Evolutionary conservation across 1,140 invertebrate species (phyloP).

Genomic region (Limonius californicus): DNA sequence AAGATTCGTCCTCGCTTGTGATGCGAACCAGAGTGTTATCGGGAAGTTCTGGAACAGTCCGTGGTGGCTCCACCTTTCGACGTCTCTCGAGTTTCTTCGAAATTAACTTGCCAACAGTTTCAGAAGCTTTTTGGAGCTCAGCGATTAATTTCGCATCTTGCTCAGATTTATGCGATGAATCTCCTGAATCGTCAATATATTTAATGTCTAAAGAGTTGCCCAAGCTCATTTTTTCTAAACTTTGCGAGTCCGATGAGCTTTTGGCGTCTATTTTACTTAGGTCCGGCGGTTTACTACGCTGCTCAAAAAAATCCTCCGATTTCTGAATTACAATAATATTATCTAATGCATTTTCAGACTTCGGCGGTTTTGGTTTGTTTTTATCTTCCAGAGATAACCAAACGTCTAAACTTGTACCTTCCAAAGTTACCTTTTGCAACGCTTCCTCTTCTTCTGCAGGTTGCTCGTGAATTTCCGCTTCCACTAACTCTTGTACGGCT

Average conservation of each 20-base stretch:
- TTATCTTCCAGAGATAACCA: constrained; percentile 47
- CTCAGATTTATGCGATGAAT: constrained; percentile 44
- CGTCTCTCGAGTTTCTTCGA: constrained; percentile 40
- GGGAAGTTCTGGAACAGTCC: constrained; percentile 44
- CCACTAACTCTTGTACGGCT: constrained; percentile 51
- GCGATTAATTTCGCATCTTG: constrained; percentile 41
- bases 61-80: constrained; percentile 45
- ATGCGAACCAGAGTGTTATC: constrained; percentile 49
- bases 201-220: constrained; percentile 46
- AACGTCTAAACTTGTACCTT: constrained; percentile 49
- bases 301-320: constrained; percentile 46
- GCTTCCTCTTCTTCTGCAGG: constrained; percentile 22
- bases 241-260: constrained; percentile 43
- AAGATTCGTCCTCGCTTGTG: constrained; percentile 58
- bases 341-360: constrained; percentile 42
- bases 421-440: constrained; percentile 43
- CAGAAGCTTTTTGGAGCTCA: constrained; percentile 42
- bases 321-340: constrained; percentile 45
- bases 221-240: constrained; percentile 42
- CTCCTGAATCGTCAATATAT: constrained; percentile 46
- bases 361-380: constrained; percentile 17
- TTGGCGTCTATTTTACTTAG: constrained; percentile 38
- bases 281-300: constrained; percentile 40
- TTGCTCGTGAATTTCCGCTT: constrained; percentile 42
- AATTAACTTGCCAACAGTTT: constrained; percentile 41